These are phyloP conservation scores for Engystomops pustulosus DNA, from an alignment of 2,113 vertebrate genomes.

Conservation along the genomic window DNA sequence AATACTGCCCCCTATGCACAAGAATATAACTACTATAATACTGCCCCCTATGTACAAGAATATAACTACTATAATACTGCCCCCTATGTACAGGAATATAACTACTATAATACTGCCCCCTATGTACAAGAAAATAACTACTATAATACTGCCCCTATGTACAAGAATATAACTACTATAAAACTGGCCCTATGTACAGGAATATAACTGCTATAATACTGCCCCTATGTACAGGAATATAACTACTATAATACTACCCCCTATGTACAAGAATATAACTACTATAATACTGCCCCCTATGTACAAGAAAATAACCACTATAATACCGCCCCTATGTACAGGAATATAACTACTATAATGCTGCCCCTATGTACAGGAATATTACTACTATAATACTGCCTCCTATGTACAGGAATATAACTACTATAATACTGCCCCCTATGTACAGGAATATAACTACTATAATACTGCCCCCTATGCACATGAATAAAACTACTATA, in stretches of 20 bases:
- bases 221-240: neutral
- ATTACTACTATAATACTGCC: neutral
- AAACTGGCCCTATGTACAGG: neutral
- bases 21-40: neutral
- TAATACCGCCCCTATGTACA: no score
- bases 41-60: neutral
- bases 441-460: neutral
- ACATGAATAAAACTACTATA: neutral
- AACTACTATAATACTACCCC: neutral
- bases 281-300: neutral
- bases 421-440: neutral
- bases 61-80: slow-evolving; percentile 15
- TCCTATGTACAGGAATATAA: neutral
- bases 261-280: neutral
- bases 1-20: neutral
- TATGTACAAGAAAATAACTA: neutral
- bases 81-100: neutral
- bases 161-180: slow-evolving; percentile 12
- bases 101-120: neutral
- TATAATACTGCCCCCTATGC: neutral
- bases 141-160: neutral
- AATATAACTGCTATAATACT: slow-evolving; percentile 11
- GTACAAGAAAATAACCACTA: neutral
- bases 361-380: neutral
- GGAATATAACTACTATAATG: no score